Conservation (phyloP, 1,140 invertebrate genomes). For the Megathymus violae region DNA sequence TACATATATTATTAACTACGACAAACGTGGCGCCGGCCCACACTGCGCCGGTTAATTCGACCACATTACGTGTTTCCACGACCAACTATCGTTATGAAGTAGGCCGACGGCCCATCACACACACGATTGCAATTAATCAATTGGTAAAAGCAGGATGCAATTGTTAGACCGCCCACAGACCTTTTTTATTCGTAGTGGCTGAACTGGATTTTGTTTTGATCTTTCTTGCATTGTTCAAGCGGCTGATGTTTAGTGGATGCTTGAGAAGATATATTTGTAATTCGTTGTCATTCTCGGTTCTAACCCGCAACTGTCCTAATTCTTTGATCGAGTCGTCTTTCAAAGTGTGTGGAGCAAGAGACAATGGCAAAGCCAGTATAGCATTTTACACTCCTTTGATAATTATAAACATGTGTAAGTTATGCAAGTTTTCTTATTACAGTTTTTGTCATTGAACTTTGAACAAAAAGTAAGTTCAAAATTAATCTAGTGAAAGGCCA, state of each 20-base stretch:
- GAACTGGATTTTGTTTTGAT: conserved; percentile 31
- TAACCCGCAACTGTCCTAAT: too few relatives aligned
- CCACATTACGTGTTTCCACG: neutral
- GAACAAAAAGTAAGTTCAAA: too few relatives aligned
- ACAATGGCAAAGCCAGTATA: too few relatives aligned
- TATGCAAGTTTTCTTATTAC: too few relatives aligned
- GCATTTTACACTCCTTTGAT: neutral
- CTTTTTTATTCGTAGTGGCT: conserved; percentile 28
- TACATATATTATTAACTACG: neutral
- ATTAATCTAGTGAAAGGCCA: too few relatives aligned
- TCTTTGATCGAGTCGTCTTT: too few relatives aligned
- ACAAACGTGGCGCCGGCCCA: neutral
- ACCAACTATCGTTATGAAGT: conserved; percentile 14
- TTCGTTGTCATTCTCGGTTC: neutral
- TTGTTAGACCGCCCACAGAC: conserved; percentile 48
- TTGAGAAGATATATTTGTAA: neutral
- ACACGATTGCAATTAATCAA: conserved; percentile 52
- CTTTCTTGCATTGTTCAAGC: neutral
- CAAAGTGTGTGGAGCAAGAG: too few relatives aligned
- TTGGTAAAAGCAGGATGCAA: conserved; percentile 54
- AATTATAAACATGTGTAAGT: too few relatives aligned
- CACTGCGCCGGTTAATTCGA: neutral
- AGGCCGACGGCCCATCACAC: conserved; percentile 28
- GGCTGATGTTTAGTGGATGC: neutral
- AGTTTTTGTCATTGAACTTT: too few relatives aligned